Evolutionary conservation across 2,797 vertebrate genomes (phyloP), one percentile per base, ranked within the genome.

Genomic region (Sphenopsis melanotis): DNA sequence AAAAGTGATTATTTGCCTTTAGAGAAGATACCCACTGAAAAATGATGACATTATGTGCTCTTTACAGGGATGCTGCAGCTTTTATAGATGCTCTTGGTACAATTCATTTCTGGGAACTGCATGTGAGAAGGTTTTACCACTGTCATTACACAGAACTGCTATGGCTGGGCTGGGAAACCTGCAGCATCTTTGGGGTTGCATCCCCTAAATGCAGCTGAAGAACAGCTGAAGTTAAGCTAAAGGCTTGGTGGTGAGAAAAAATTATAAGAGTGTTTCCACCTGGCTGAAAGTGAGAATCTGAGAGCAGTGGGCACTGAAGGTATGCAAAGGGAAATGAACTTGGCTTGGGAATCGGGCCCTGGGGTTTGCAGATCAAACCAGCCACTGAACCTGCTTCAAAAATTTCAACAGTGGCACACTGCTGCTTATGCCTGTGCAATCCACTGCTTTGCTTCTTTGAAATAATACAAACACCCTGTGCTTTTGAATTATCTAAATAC

Each of bases 1-100:
- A 88, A 91, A 91, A 90, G 75, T 71, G 60, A 91, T 90, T 94
- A 71, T 66, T 95, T 96, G 77, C 68, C 87, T 97, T 94, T 78
- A 55, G 88, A 97, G 94, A 88, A 94, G 93, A 94, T 52, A 82
- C 24, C 17, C 52, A 18, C 70, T 95, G 72, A 96, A 97, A 96
- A 96, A 83, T 55, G 66, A 65, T 85, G 81, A 94, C 66, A 87
- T 88, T 79, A 85, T 68, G 42, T 77, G 81, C 59, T 83, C 85
- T 92, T 94, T 87, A 69, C 92, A 82, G n/a, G 36, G 70, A 68
- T 85, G 37, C 30, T 84, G 64, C 0, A 5, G 80, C 27, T 90
- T 92, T 96, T 95, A 87, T 60, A 87, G 92, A 85, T 91, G 53
- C 41, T 61, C 41, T 79, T 79, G 50, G 87, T 90, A 83, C 87